These are phyloP conservation scores for Megamerina dolium DNA, from an alignment of 2,888 invertebrate genomes.

Conservation along the genomic window DNA sequence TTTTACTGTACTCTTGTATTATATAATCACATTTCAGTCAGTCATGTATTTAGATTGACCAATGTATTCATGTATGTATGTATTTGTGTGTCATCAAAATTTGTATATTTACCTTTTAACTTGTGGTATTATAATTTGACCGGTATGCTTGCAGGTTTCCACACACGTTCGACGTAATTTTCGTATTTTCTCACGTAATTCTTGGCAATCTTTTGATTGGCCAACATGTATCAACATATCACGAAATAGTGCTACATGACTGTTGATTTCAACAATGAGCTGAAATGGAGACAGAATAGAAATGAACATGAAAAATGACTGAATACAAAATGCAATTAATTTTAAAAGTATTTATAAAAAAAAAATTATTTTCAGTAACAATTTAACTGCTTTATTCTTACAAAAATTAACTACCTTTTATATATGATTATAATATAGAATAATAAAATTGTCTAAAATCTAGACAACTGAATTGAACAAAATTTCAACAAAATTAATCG, in stretches of 20 bases:
- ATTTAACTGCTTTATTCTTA: too few species aligned
- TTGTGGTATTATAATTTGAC: slow-evolving; percentile 74
- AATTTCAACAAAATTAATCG: too few species aligned
- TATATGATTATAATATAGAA: too few species aligned
- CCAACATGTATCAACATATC: slow-evolving; percentile 84
- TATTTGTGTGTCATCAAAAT: too few species aligned
- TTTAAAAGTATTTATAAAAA: background rate
- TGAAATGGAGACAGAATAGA: slow-evolving; percentile 50
- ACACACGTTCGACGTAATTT: slow-evolving; percentile 77
- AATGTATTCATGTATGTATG: too few species aligned
- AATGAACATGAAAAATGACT: background rate
- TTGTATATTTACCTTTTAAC: slow-evolving; percentile 75
- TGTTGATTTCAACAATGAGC: slow-evolving; percentile 86
- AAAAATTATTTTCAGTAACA: background rate
- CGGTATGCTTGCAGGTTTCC: slow-evolving; percentile 77
- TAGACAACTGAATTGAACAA: too few species aligned
- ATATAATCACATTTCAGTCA: too few species aligned
- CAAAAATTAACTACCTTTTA: too few species aligned
- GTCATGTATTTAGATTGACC: too few species aligned
- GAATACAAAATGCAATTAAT: background rate
- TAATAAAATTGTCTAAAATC: too few species aligned
- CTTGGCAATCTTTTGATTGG: slow-evolving; percentile 77
- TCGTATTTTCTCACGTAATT: slow-evolving; percentile 78
- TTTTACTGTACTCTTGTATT: too few species aligned
- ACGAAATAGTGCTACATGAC: slow-evolving; percentile 78